Percentiles rank a stretch among this genome's conserved stretches.
These are phyloP conservation scores for Anseranas semipalmata DNA, from an alignment of 2,113 vertebrate species.

Conservation along the genomic window DNA sequence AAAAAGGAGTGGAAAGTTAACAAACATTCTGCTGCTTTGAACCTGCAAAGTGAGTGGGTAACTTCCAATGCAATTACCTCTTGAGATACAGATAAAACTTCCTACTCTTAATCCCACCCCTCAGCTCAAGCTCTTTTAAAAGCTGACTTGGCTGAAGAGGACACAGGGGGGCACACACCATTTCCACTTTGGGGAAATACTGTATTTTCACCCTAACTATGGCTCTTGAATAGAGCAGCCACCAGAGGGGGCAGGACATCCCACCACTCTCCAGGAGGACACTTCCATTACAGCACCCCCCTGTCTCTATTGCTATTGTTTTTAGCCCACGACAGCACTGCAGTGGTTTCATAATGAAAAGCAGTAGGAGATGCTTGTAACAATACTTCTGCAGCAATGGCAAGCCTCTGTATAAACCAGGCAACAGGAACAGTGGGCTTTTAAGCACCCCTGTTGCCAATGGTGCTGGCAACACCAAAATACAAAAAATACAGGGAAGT, in stretches of 20 bases:
- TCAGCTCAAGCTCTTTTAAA: neutral
- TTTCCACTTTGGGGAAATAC: neutral
- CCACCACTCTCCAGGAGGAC: neutral
- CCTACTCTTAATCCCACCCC: neutral
- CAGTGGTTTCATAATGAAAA: neutral
- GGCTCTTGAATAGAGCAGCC: neutral
- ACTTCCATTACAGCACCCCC: rapidly evolving
- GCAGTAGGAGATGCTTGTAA: neutral
- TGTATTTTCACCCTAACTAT: neutral
- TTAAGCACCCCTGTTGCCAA: neutral
- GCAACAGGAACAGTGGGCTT: neutral
- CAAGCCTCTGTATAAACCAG: neutral
- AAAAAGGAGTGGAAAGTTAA: slow-evolving; percentile 29
- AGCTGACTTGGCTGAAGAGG: neutral
- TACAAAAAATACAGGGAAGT: neutral
- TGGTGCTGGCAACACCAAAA: neutral
- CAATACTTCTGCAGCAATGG: neutral
- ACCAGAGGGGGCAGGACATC: neutral
- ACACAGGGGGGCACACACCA: rapidly evolving
- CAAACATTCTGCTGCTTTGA: neutral
- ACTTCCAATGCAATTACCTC: neutral
- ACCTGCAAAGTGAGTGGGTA: neutral
- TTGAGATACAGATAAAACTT: neutral
- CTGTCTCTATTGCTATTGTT: neutral
- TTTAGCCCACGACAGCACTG: neutral